These are phyloP conservation scores for Ornithoptera priamus DNA, from an alignment of 2,888 invertebrate genomes.

Conservation along the genomic window DNA sequence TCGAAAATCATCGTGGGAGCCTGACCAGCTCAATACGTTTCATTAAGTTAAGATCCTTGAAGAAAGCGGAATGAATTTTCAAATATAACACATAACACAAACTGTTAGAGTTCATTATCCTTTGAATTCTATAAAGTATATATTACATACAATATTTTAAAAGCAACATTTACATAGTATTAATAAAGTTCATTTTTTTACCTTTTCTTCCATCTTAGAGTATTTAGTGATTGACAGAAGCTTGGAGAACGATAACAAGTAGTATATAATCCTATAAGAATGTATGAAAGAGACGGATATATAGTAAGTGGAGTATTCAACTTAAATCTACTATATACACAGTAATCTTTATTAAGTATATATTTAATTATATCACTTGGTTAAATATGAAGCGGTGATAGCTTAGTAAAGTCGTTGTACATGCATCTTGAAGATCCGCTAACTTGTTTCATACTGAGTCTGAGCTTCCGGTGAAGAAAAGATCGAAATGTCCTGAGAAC, in stretches of 20 bases:
- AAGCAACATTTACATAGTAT: neutral
- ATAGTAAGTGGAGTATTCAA: neutral
- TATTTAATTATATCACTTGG: no score
- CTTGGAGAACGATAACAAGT: constrained; percentile 19
- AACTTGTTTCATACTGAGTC: no score
- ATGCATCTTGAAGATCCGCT: no score
- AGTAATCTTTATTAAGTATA: no score
- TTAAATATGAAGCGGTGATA: no score
- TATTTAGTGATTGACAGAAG: neutral
- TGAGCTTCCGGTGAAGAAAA: no score
- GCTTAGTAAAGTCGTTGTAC: no score
- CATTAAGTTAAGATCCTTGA: constrained; percentile 38
- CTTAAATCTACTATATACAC: neutral
- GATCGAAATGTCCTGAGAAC: no score
- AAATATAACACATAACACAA: neutral
- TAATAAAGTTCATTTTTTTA: constrained; percentile 5
- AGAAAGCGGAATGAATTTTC: neutral
- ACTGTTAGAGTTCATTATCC: neutral
- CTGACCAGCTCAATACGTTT: constrained; percentile 64
- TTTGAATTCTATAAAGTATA: neutral
- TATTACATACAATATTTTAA: neutral
- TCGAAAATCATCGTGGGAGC: constrained; percentile 59
- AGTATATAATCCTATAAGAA: constrained; percentile 3
- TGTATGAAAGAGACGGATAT: neutral
- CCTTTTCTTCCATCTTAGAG: neutral